Conservation (phyloP, 53 echinoderm and acorn worm genomes). For the Mesocentrotus franciscanus region DNA sequence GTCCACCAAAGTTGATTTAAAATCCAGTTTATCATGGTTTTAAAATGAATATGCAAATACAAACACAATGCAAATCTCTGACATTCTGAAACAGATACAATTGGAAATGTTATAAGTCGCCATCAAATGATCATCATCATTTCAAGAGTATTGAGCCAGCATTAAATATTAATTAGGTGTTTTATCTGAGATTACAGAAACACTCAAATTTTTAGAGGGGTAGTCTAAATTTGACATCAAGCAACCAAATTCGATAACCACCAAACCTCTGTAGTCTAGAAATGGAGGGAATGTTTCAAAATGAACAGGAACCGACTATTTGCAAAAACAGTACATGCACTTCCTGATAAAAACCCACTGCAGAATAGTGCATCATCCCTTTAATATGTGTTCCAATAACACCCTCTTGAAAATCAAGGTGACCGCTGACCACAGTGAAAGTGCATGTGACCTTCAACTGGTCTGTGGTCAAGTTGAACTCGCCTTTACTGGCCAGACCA, state of each 20-base stretch:
- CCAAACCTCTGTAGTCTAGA: too few relatives aligned
- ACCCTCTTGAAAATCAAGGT: neutral
- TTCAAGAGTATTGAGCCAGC: too few relatives aligned
- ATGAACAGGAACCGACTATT: neutral
- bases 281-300: neutral
- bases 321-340: neutral
- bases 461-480: conserved; percentile 32
- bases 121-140: too few relatives aligned
- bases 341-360: neutral
- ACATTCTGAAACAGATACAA: too few relatives aligned
- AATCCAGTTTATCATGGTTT: neutral
- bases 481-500: neutral
- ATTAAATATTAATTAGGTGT: too few relatives aligned
- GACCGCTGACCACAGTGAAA: conserved; percentile 18
- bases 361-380: neutral
- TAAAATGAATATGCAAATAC: neutral
- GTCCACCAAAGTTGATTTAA: conserved; percentile 7
- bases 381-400: neutral
- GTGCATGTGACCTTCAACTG: conserved; percentile 30
- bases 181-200: too few relatives aligned
- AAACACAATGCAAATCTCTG: too few relatives aligned
- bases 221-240: too few relatives aligned
- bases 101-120: too few relatives aligned
- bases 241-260: too few relatives aligned
- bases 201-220: too few relatives aligned